Evolutionary conservation across 2,113 vertebrate species (phyloP).

Genomic region (Megalops atlanticus): DNA sequence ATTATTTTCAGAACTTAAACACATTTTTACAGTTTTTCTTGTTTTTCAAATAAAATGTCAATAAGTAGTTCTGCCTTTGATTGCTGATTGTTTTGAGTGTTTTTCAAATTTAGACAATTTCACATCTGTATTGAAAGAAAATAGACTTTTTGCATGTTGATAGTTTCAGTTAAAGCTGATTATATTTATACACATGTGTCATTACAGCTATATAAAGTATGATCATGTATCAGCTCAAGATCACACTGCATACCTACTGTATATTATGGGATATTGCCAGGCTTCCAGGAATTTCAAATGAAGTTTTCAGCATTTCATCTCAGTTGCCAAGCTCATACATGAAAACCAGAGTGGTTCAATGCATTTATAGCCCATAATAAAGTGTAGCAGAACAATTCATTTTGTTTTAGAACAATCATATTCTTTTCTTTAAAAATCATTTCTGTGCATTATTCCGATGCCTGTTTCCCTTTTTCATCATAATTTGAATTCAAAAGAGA

Average conservation of each 20-base stretch:
- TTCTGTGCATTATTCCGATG: background rate
- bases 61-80: background rate
- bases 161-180: background rate
- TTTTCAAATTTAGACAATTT: background rate
- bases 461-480: background rate
- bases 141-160: background rate
- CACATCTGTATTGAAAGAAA: background rate
- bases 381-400: too few species aligned
- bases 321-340: too few species aligned
- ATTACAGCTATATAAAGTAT: background rate
- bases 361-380: too few species aligned
- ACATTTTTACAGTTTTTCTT: background rate
- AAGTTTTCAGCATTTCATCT: too few species aligned
- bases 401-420: background rate
- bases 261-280: too few species aligned
- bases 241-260: background rate
- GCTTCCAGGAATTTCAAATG: too few species aligned
- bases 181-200: background rate
- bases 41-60: background rate
- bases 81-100: background rate
- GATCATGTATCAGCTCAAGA: background rate
- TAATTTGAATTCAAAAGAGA: slow-evolving; percentile 28
- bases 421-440: background rate
- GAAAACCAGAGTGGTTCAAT: too few species aligned
- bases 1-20: background rate